Percentiles rank a stretch among this genome's conserved stretches.
These are phyloP conservation scores for Coendou prehensilis DNA, from an alignment of 2,797 vertebrate species.

Conservation along the genomic window DNA sequence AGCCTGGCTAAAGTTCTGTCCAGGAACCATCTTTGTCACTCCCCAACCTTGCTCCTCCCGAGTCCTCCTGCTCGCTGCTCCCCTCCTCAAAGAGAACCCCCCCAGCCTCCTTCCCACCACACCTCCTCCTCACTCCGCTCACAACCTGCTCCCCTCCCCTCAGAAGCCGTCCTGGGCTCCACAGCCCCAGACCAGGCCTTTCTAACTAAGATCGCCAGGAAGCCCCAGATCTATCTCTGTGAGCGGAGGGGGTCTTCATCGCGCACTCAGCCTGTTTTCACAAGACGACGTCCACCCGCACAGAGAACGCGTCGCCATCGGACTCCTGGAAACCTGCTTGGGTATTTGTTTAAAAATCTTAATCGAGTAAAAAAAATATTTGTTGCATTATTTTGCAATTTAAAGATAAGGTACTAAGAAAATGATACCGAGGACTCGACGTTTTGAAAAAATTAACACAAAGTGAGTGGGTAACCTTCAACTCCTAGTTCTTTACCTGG, in stretches of 20 bases:
- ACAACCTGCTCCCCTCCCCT: fast-evolving
- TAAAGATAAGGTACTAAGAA: slow-evolving; percentile 36
- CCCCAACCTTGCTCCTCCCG: background rate
- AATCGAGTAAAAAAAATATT: slow-evolving; percentile 29
- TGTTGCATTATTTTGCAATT: background rate
- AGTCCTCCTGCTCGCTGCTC: background rate
- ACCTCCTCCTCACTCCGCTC: background rate
- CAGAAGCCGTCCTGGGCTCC: background rate
- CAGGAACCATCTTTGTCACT: background rate
- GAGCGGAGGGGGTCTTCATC: background rate
- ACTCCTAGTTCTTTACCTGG: background rate
- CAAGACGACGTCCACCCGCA: background rate
- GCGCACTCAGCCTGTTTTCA: background rate
- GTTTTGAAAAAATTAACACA: slow-evolving; percentile 22
- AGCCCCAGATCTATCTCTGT: background rate
- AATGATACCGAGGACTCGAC: background rate
- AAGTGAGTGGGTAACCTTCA: background rate
- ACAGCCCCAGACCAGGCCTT: background rate
- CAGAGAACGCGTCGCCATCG: background rate
- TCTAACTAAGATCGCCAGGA: background rate
- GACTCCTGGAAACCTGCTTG: background rate
- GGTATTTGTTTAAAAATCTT: background rate
- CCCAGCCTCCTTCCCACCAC: background rate
- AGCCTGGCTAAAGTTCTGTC: background rate
- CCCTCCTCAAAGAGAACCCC: background rate